Base-by-base conservation (phyloP, 2,113 vertebrate genomes). In the Chaetops frenatus region DNA sequence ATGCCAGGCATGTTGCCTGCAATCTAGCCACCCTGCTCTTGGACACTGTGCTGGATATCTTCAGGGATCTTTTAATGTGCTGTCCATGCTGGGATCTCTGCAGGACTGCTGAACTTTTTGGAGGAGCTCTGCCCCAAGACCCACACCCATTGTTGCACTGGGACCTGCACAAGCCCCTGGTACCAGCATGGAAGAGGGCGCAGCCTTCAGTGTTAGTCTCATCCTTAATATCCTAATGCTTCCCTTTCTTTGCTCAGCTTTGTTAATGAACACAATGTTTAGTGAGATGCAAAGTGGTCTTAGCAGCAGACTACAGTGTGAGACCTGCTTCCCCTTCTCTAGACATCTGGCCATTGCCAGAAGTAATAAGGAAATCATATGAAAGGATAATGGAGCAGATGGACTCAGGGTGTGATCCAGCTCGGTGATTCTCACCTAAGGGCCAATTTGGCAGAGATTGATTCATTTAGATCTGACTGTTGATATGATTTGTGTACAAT, bases 311-410 rank as follows among this genome's bases (percentile, higher is more conserved):
- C 87, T 65, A 58, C 1, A 67, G 83, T 2, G 47, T 80, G 88
- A 62, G 94, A 92, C 81, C 62, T 40, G 79, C 81, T 80, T 95
- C 53, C 79, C 58, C 90, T 94, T 83, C 90, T 96, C 67, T 10
- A 91, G 95, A 90, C 94, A 96, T 95, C 94, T 93, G 90, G 85
- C 51, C 81, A 78, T 90, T 90, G 84, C 88, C 67, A 86, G 82
- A 93, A 91, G 54, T 90, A 93, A 94, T 95, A 95, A 86, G 90
- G 74, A 95, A 96, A 96, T 95, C 74, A 86, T 93, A 91, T 90
- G 88, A 94, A 82, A 90, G 58, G 66, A 77, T 95, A 95, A 93
- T 83, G 81, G 89, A 95, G 86, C 94, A 97, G 96, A 96, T 96
- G 94, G 96, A 95, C 88, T 79, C 86, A 35, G 93, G 79, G 85